Percentiles rank a stretch among this genome's conserved stretches.
Evolutionary conservation across 2,113 vertebrate genomes (phyloP).

Genomic region (Ahaetulla prasina): DNA sequence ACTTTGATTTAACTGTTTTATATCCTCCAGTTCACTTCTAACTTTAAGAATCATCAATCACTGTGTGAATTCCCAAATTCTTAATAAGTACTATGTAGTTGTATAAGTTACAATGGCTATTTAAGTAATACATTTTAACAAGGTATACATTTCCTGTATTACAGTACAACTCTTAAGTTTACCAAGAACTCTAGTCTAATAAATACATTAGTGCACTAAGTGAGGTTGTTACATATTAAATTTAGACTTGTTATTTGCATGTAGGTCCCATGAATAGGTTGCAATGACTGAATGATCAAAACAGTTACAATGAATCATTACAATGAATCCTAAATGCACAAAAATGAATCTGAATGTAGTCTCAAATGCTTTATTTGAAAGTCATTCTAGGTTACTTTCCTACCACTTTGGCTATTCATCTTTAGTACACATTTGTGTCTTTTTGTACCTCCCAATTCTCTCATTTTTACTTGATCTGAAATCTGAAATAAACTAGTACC

Average conservation of each 20-base stretch:
- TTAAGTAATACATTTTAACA: neutral
- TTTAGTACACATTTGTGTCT: neutral
- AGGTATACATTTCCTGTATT: neutral
- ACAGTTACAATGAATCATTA: too few relatives aligned
- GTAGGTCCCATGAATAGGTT: neutral
- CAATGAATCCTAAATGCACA: neutral
- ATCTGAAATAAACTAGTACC: neutral
- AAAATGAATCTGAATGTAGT: neutral
- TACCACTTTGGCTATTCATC: neutral
- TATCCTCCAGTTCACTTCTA: neutral
- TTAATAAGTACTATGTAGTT: neutral
- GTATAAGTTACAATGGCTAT: neutral
- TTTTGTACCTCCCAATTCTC: neutral
- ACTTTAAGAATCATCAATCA: neutral
- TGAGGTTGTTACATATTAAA: neutral
- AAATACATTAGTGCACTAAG: neutral
- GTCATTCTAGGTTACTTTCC: neutral
- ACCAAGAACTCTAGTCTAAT: neutral
- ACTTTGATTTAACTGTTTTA: neutral
- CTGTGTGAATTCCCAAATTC: neutral
- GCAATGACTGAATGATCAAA: neutral
- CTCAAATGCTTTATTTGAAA: neutral
- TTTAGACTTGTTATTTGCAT: neutral
- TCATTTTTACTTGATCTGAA: neutral
- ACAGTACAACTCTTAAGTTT: neutral